A percentile compares a stretch with the other conserved stretches of the same genome.
phyloP scores from a whole-genome alignment of 2,113 vertebrate species.

The Lasiurus borealis region DNA sequence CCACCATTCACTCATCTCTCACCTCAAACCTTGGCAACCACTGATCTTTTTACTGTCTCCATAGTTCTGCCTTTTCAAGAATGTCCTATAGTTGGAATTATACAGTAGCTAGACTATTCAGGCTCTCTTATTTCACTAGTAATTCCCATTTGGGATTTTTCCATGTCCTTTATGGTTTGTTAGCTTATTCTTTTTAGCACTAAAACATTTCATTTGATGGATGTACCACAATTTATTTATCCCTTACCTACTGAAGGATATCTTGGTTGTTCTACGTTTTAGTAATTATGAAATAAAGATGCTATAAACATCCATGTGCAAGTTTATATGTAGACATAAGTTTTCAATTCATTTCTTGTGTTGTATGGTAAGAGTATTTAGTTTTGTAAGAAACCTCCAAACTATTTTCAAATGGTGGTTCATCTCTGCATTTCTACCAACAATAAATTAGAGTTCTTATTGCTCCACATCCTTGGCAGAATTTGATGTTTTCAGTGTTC shows the following conservation, averaged over 20 bases:
- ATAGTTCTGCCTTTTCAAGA: not conserved
- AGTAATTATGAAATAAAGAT: not conserved
- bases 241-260: not conserved
- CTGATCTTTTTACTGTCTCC: not conserved
- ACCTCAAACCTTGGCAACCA: not conserved
- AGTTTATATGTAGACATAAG: not conserved
- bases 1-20: not conserved
- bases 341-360: not conserved
- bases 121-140: not conserved
- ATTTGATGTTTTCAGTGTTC: not conserved
- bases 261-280: not conserved
- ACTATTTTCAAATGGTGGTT: not conserved
- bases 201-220: not conserved
- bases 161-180: not conserved
- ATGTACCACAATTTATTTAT: not conserved
- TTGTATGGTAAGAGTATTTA: not conserved
- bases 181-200: not conserved
- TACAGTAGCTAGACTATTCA: not conserved
- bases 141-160: not conserved
- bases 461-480: accelerated
- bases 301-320: not conserved
- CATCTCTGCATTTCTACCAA: not conserved
- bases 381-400: not conserved
- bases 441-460: not conserved
- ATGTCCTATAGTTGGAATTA: not conserved